Conservation (phyloP, 2,113 vertebrate genomes). For the Muntiacus reevesi region DNA sequence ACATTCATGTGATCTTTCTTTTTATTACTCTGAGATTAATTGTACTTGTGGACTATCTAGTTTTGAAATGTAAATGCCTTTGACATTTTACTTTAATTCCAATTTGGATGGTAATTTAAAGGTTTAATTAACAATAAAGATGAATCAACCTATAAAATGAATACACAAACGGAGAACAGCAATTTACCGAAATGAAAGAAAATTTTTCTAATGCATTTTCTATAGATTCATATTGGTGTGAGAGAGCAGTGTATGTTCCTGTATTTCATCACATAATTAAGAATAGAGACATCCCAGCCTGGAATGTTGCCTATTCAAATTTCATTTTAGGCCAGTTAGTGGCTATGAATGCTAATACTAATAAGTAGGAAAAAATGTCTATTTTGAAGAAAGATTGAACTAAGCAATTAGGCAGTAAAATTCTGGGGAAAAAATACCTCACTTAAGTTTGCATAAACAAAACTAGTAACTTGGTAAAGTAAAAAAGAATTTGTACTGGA, state of each 20-base stretch:
- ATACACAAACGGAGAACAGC: slow-evolving; percentile 60
- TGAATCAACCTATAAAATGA: slow-evolving; percentile 58
- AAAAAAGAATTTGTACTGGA: not conserved
- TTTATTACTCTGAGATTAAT: slow-evolving; percentile 42
- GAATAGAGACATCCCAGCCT: not conserved
- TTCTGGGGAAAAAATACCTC: not conserved
- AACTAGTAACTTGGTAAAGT: not conserved
- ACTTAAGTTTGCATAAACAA: not conserved
- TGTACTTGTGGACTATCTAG: slow-evolving; percentile 26
- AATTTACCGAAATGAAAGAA: slow-evolving; percentile 51
- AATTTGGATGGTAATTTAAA: slow-evolving; percentile 56
- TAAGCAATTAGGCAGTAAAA: not conserved
- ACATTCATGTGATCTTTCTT: slow-evolving; percentile 43
- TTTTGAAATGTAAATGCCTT: slow-evolving; percentile 43
- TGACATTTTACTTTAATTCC: slow-evolving; percentile 59
- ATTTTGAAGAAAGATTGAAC: not conserved
- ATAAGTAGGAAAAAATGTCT: not conserved
- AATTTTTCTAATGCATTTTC: slow-evolving; percentile 46
- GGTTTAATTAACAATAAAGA: slow-evolving; percentile 31
- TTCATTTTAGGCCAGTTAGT: not conserved
- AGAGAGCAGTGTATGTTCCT: not conserved
- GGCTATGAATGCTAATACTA: not conserved
- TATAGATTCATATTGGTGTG: not conserved
- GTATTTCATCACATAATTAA: not conserved
- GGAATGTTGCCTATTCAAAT: not conserved